Base-by-base conservation (phyloP, 92 coral and sea anemone genomes). In the Umimayanthus kanabou region DNA sequence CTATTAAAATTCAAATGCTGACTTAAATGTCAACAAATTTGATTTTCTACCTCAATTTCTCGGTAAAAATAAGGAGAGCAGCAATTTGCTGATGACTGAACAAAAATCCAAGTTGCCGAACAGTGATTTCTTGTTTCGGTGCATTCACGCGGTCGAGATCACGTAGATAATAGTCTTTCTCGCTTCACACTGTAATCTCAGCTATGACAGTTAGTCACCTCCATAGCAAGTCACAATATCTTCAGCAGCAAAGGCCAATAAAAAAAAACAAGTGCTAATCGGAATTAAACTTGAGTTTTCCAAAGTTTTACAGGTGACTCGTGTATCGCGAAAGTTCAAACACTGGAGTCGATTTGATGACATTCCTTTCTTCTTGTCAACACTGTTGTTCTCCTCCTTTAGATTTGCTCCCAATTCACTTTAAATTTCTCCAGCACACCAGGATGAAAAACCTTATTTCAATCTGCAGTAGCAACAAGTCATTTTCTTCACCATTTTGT, bases 401-500 rank as follows among this genome's bases (percentile, higher is more conserved):
- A 78, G 37, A 78, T 78, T 78, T 78, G 81, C 64, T 25, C 30
- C 65, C 65, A 77, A 4, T 77, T 77, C 81, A 45, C 30, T 77
- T 45, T 23, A 9, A 45, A 77, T 45, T 77, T 77, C 81, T 77
- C 47, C 81, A 77, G 81, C 81, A 77, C 47, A 20, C 65, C 37
- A 77, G 22, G 80, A 77, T 77, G 64, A 77, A 77, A 77, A 30
- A 45, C 80, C 80, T 77, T 77, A 77, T 77, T 42, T 45, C 80
- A 42, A 77, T 77, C 80, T 77, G 61, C 80, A 77, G 64, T 77
- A 42, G 29, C 80, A 77, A 43, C 80, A 77, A 77, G 80, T 77
- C 80, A 77, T 42, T 77, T 77, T 77, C 64, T 77, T 77, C 23
- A 26, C 80, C 80, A 77, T 77, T 77, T 77, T 43, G 80, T 77